Evolutionary conservation across 1,140 invertebrate species (phyloP).

Genomic region (Brachionus manjavacas): DNA sequence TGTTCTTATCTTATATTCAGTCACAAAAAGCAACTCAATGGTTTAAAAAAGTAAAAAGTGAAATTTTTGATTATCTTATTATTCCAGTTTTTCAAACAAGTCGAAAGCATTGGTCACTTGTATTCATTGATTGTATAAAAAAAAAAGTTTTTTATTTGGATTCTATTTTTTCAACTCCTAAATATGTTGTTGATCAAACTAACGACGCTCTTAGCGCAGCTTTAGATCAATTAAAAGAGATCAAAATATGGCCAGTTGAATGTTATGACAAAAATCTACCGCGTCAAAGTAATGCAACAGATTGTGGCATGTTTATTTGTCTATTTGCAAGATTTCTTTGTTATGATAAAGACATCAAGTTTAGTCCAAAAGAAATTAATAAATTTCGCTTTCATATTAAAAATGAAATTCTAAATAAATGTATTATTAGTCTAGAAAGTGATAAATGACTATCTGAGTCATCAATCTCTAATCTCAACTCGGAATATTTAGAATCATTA

Average conservation of each 20-base stretch:
- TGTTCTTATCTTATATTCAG: too few relatives aligned
- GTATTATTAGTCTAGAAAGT: not conserved
- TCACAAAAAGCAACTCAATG: too few relatives aligned
- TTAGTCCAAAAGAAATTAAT: not conserved
- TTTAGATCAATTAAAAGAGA: not conserved
- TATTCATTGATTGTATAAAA: too few relatives aligned
- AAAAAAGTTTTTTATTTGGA: not conserved
- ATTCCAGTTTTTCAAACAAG: too few relatives aligned
- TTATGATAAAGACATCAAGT: not conserved
- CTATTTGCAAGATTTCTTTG: not conserved
- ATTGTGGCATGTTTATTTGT: not conserved
- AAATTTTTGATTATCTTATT: too few relatives aligned
- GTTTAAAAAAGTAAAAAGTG: too few relatives aligned
- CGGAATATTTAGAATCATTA: not conserved
- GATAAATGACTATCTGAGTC: not conserved
- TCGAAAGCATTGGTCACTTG: too few relatives aligned
- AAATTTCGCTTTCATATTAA: not conserved
- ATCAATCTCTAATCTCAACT: not conserved
- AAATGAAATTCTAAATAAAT: not conserved
- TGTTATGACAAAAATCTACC: not conserved
- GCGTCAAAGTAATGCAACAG: not conserved
- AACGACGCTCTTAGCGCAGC: not conserved
- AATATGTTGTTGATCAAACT: not conserved
- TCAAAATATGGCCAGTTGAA: not conserved
- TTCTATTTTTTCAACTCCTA: not conserved